Conservation (phyloP, 2,888 invertebrate species). For the Autographa gamma region DNA sequence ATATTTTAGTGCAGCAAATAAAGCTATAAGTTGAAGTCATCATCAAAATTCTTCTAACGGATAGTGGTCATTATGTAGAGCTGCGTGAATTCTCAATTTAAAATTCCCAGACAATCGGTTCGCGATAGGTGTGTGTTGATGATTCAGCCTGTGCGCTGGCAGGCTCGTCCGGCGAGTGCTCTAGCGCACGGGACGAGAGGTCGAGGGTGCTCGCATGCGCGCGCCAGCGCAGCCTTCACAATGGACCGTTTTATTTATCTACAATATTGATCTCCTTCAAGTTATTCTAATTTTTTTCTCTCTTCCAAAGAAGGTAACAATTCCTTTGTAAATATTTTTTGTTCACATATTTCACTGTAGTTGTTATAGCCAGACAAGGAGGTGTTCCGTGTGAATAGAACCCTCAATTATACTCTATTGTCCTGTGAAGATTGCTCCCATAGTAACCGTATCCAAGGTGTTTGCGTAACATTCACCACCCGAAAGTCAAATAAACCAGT, state of each 20-base stretch:
- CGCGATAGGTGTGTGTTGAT: conserved; percentile 48
- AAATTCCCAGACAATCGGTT: conserved; percentile 55
- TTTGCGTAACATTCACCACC: conserved; percentile 67
- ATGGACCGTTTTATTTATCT: conserved; percentile 82
- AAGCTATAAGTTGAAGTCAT: conserved; percentile 1
- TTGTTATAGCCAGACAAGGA: conserved; percentile 74
- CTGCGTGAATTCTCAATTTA: conserved; percentile 45
- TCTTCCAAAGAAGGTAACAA: conserved; percentile 76
- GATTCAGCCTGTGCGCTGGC: conserved; percentile 47
- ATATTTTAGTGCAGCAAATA: conserved; percentile 12
- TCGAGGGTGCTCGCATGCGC: conserved; percentile 56
- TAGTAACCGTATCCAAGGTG: conserved; percentile 48
- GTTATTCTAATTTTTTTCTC: conserved; percentile 73
- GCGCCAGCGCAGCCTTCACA: conserved; percentile 71
- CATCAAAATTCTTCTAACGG: conserved; percentile 41
- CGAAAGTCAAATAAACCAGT: conserved; percentile 38
- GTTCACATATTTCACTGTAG: conserved; percentile 80
- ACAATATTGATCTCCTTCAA: conserved; percentile 80
- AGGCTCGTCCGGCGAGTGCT: conserved; percentile 46
- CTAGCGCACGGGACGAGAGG: conserved; percentile 41
- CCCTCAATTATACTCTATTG: conserved; percentile 78
- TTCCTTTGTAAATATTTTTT: conserved; percentile 82
- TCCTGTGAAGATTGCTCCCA: conserved; percentile 60
- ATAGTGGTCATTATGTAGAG: conserved; percentile 40
- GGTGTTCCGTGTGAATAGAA: conserved; percentile 75